Base-by-base conservation (phyloP, 2,797 vertebrate species). In the Clamator glandarius region DNA sequence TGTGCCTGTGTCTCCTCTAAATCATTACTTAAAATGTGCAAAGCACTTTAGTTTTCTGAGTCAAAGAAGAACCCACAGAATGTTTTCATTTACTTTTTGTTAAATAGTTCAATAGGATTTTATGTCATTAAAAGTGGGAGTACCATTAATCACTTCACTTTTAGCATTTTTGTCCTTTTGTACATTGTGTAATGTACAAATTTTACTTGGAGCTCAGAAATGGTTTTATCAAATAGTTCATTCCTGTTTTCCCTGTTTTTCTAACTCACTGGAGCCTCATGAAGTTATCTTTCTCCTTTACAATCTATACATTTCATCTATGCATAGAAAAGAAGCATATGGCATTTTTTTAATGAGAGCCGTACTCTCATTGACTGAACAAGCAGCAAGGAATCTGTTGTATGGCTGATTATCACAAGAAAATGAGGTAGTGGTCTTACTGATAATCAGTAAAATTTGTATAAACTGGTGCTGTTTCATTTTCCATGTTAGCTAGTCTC, bases 291-390 rank as follows among this genome's bases (percentile, higher is more conserved):
- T 93, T 84, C 46, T 77, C 46, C n/a, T 78, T 95, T 89, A 64
- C n/a, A 82, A 76, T 76, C 91, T 68, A 28, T 41, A 51, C 61
- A 50, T 92, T 95, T 92, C 33, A 63, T 44, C 86, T 94, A 63
- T 41, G 68, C 29, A 19, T 42, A 79, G 76, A 89, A 91, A 89
- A 91, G 82, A 95, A 93, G 94, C 90, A 79, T 84, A 88, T 89
- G 91, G 58, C 68, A 6, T 74, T 91, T 89, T 96, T 89, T 86
- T 87, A 87, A 89, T 93, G 90, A 93, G 75, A 87, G 75, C 82
- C 93, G 69, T 88, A 74, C 0, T 1, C 58, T 80, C 79, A 73
- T 36, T 96, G 63, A 78, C 72, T 63, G 70, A 90, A 74, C 9
- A 87, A 64, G 70, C 55, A 69, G 80, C 57, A 36, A 84, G 55